Evolutionary conservation across 1,140 invertebrate species (phyloP).

Genomic region (Pseudachorutes palmiensis): DNA sequence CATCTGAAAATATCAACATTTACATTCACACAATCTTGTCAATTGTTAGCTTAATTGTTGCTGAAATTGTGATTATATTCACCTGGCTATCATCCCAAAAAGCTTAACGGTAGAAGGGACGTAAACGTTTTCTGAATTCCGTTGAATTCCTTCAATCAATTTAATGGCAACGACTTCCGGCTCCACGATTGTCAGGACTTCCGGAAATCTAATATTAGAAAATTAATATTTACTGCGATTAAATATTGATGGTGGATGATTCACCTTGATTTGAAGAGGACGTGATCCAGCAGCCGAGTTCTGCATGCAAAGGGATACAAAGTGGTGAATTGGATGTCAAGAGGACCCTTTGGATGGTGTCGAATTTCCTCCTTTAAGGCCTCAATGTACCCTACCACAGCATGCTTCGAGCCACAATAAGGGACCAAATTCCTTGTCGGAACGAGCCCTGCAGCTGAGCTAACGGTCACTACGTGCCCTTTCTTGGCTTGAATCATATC

Average conservation of each 20-base stretch:
- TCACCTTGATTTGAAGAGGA: slow-evolving; percentile 49
- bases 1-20: slow-evolving; percentile 15
- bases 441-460: slow-evolving; percentile 69
- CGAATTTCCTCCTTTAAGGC: slow-evolving; percentile 61
- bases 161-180: slow-evolving; percentile 24
- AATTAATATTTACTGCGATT: slow-evolving; percentile 50
- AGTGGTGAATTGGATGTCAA: slow-evolving; percentile 63
- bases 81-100: slow-evolving; percentile 17
- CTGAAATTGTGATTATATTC: not conserved
- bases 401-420: slow-evolving; percentile 78
- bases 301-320: slow-evolving; percentile 76
- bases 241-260: slow-evolving; percentile 54
- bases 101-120: slow-evolving; percentile 21
- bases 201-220: slow-evolving; percentile 52
- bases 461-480: slow-evolving; percentile 72
- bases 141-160: slow-evolving; percentile 26
- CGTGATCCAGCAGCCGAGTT: slow-evolving; percentile 68
- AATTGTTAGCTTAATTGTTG: not conserved
- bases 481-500: slow-evolving; percentile 65
- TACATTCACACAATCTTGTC: not conserved
- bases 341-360: slow-evolving; percentile 44
- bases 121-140: slow-evolving; percentile 28
- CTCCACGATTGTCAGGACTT: slow-evolving; percentile 17
- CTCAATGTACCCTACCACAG: slow-evolving; percentile 51
- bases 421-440: slow-evolving; percentile 68